Conservation (phyloP, 2,113 vertebrate genomes). For the Plectropomus leopardus region DNA sequence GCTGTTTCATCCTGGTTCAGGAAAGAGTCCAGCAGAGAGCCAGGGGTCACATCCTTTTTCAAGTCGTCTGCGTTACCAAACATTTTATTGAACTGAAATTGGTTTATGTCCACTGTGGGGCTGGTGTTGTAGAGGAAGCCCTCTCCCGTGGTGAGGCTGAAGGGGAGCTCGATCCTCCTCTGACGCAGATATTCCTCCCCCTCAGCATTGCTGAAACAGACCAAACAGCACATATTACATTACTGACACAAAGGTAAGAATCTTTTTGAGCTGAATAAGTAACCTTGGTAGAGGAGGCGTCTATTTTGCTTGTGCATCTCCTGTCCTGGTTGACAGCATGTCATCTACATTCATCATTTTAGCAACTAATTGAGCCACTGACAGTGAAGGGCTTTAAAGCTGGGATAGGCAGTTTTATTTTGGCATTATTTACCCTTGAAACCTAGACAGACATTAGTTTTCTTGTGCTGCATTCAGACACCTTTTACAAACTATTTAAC, state of each 20-base stretch:
- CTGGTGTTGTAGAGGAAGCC: constrained; percentile 82
- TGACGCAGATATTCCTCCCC: constrained; percentile 87
- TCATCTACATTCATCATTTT: not conserved
- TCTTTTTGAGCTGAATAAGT: no score
- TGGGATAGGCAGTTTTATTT: no score
- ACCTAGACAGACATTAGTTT: no score
- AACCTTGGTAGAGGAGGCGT: not conserved
- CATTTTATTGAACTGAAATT: constrained; percentile 66
- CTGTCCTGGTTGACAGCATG: not conserved
- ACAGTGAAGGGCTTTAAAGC: not conserved
- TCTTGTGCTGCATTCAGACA: no score
- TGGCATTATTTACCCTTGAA: no score
- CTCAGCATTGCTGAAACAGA: constrained; percentile 82
- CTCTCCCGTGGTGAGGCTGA: constrained; percentile 86
- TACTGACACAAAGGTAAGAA: not conserved
- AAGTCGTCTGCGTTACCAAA: not conserved
- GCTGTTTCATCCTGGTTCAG: constrained; percentile 80
- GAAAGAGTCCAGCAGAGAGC: constrained; percentile 84
- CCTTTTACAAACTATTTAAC: no score
- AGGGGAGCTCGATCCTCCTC: constrained; percentile 84
- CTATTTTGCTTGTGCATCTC: not conserved
- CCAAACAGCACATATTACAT: not conserved
- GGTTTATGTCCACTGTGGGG: constrained; percentile 68
- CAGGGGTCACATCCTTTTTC: constrained; percentile 29
- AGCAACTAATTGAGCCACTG: not conserved